phyloP scores from a whole-genome alignment of 2,888 invertebrate genomes.

The Ecliptopera silaceata region DNA sequence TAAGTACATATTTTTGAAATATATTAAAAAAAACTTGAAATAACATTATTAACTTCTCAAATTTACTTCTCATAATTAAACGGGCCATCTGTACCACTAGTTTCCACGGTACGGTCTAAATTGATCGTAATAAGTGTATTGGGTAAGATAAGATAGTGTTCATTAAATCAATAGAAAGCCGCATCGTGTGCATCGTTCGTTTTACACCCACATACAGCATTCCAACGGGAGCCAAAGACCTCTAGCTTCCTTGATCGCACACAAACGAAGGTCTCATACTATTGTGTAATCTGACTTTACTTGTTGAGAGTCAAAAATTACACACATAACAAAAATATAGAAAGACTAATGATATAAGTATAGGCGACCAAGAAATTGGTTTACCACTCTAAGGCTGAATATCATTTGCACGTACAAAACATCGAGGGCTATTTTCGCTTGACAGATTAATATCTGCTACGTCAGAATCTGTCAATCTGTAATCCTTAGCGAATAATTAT shows the following conservation, averaged over 20 bases:
- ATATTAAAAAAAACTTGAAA: no score
- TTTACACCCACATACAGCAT: constrained; percentile 71
- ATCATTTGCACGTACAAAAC: no score
- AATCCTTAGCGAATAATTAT: no score
- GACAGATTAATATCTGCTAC: no score
- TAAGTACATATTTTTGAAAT: no score
- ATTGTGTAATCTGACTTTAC: constrained; percentile 9
- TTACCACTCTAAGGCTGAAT: no score
- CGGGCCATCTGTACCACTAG: constrained; percentile 10
- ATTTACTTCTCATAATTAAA: constrained; percentile 9
- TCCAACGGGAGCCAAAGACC: constrained; percentile 80
- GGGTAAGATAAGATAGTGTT: constrained; percentile 76
- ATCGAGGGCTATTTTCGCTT: no score
- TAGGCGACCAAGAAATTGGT: no score
- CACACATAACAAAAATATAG: no score
- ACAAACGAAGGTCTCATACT: constrained; percentile 49
- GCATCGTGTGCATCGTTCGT: constrained; percentile 65
- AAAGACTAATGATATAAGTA: no score
- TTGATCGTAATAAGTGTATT: constrained; percentile 69
- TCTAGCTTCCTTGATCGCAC: constrained; percentile 74
- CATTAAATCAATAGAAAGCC: constrained; percentile 81
- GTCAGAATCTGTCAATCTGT: no score
- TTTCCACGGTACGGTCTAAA: constrained; percentile 42
- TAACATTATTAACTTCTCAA: no score
- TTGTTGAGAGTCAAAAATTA: background rate